Evolutionary conservation across 1,140 invertebrate species (phyloP).

Genomic region (Trichomalopsis sarcophagae): DNA sequence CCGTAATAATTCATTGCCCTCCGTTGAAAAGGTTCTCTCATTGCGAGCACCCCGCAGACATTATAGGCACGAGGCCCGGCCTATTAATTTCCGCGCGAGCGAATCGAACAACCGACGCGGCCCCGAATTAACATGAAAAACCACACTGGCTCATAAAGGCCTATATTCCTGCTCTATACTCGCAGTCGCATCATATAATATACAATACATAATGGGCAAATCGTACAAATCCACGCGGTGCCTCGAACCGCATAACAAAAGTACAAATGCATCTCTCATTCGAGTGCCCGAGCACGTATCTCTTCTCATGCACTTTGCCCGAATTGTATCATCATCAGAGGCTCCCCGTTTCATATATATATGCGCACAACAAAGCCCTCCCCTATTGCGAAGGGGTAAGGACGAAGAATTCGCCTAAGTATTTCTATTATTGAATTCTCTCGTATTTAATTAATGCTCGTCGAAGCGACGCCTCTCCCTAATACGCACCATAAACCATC

Average conservation of each 20-base stretch:
- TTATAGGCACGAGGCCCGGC: neutral
- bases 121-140: conserved; percentile 46
- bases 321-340: conserved; percentile 29
- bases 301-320: conserved; percentile 31
- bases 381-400: conserved; percentile 14
- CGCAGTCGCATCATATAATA: neutral
- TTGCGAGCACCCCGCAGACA: conserved; percentile 7
- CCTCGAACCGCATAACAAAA: neutral
- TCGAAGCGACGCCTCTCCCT: conserved; percentile 10
- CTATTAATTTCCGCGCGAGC: conserved; percentile 48
- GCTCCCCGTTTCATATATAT: neutral
- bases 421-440: conserved; percentile 55
- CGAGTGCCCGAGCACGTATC: conserved; percentile 44
- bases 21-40: conserved; percentile 1
- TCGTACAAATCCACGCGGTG: neutral
- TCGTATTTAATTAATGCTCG: conserved; percentile 54
- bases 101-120: conserved; percentile 30
- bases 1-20: conserved; percentile 40
- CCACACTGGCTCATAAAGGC: conserved; percentile 24
- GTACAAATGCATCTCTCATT: conserved; percentile 20
- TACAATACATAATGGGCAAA: neutral
- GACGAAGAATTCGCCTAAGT: conserved; percentile 48
- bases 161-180: neutral
- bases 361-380: neutral
- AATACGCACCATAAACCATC: neutral